These are phyloP conservation scores for Dendronephthya gigantea DNA, from an alignment of 64 coral and sea anemone genomes.

Conservation along the genomic window DNA sequence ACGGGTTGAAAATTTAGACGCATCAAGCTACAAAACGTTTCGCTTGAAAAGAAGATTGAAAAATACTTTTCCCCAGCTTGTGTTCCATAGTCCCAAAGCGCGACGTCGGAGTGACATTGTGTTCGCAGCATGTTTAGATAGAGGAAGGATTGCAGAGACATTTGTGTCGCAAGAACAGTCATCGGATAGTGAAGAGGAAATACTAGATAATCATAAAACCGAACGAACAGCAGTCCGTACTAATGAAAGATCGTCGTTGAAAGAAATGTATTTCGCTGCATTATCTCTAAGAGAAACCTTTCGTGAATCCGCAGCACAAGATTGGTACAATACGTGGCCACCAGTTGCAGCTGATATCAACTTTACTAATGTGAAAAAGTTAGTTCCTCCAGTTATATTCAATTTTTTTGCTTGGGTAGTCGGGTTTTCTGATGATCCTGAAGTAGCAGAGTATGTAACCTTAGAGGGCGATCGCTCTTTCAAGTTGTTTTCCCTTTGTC, in stretches of 20 bases:
- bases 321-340: neutral
- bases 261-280: neutral
- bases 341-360: neutral
- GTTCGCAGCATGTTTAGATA: neutral
- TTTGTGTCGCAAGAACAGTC: neutral
- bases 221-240: neutral
- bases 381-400: neutral
- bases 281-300: neutral
- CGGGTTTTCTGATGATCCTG: slow-evolving; percentile 1
- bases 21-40: neutral
- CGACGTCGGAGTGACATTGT: neutral
- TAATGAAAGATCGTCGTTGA: neutral
- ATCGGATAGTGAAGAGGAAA: neutral
- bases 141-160: neutral
- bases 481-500: neutral
- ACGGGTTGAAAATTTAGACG: neutral
- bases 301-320: neutral
- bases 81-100: neutral
- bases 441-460: neutral
- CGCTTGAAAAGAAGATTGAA: neutral
- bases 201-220: neutral
- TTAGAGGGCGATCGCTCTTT: neutral
- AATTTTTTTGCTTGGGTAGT: neutral
- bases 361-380: neutral
- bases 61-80: neutral